These are phyloP conservation scores for Neolamprologus variostigma DNA, from an alignment of 2,113 vertebrate species.

Conservation along the genomic window DNA sequence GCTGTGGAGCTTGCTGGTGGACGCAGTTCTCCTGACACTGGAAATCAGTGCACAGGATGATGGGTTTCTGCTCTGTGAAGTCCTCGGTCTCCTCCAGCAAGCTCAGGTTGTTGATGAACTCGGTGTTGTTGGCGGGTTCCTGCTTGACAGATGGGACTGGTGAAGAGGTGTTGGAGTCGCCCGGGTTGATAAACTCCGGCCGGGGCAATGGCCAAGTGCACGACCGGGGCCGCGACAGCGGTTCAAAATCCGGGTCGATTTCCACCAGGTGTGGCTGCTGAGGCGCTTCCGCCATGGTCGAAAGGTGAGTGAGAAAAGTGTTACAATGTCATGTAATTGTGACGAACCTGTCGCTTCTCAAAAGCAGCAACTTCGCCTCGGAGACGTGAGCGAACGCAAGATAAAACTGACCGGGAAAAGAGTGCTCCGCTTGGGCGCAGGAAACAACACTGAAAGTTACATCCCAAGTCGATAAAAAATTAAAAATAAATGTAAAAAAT, in stretches of 20 bases:
- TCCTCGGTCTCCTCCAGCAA: constrained; percentile 87
- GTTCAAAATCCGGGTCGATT: constrained; percentile 87
- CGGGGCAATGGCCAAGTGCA: constrained; percentile 85
- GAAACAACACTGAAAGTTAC: constrained; percentile 27
- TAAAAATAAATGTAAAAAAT: neutral
- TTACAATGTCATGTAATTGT: constrained; percentile 59
- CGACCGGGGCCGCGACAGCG: constrained; percentile 79
- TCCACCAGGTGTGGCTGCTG: constrained; percentile 75
- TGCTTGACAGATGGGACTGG: constrained; percentile 82
- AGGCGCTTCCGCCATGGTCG: constrained; percentile 78
- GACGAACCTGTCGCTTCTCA: neutral
- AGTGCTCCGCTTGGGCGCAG: constrained; percentile 14
- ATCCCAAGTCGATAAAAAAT: constrained; percentile 33
- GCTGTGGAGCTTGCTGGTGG: constrained; percentile 67
- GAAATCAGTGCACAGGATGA: constrained; percentile 67
- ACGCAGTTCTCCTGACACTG: constrained; percentile 72
- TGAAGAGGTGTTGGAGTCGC: constrained; percentile 85
- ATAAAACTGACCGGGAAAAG: constrained; percentile 5
- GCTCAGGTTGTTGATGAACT: constrained; percentile 85
- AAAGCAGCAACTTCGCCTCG: neutral
- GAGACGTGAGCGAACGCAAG: neutral
- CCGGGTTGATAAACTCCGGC: constrained; percentile 83
- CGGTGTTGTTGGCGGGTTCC: constrained; percentile 72
- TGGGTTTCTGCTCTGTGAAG: constrained; percentile 71
- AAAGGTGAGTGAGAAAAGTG: constrained; percentile 19